Percentiles rank a stretch among this genome's conserved stretches.
Conservation (phyloP, 2,113 vertebrate genomes). For the Sander lucioperca region DNA sequence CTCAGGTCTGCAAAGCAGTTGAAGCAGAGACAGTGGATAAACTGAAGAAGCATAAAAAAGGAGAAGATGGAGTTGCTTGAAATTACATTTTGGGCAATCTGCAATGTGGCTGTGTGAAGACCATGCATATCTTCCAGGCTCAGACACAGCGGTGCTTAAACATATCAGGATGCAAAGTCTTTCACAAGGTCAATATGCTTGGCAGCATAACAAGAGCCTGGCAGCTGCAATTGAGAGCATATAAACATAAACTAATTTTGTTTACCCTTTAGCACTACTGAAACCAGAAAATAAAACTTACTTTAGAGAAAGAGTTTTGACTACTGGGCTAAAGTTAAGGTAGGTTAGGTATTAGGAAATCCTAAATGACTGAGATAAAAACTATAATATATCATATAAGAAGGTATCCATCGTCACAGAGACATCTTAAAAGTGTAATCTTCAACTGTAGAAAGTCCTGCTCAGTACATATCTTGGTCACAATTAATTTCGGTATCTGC, state of each 20-base stretch:
- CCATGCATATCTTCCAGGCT: slow-evolving; percentile 23
- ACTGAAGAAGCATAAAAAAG: neutral
- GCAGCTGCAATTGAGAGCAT: slow-evolving; percentile 24
- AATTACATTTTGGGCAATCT: neutral
- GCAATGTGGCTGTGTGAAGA: slow-evolving; percentile 13
- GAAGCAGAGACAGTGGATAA: slow-evolving; percentile 4
- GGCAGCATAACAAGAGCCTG: slow-evolving; percentile 46
- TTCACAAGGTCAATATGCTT: slow-evolving; percentile 55
- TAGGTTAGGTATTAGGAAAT: neutral
- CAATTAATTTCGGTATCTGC: neutral
- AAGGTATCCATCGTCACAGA: neutral
- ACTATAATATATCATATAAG: neutral
- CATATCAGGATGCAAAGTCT: slow-evolving; percentile 46
- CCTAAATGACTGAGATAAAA: neutral
- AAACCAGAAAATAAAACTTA: slow-evolving; percentile 3
- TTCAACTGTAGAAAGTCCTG: neutral
- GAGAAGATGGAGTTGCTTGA: neutral
- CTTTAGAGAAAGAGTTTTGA: neutral
- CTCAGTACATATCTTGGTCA: neutral
- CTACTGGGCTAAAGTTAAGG: no score
- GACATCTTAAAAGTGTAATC: neutral
- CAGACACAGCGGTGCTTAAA: slow-evolving; percentile 32
- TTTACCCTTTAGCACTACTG: slow-evolving; percentile 8
- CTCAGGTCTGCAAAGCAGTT: slow-evolving; percentile 13
- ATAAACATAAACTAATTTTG: slow-evolving; percentile 3